Percentiles rank a stretch among this genome's conserved stretches.
phyloP scores from a whole-genome alignment of 1,140 invertebrate species.

The Zaprionus nigranus region DNA sequence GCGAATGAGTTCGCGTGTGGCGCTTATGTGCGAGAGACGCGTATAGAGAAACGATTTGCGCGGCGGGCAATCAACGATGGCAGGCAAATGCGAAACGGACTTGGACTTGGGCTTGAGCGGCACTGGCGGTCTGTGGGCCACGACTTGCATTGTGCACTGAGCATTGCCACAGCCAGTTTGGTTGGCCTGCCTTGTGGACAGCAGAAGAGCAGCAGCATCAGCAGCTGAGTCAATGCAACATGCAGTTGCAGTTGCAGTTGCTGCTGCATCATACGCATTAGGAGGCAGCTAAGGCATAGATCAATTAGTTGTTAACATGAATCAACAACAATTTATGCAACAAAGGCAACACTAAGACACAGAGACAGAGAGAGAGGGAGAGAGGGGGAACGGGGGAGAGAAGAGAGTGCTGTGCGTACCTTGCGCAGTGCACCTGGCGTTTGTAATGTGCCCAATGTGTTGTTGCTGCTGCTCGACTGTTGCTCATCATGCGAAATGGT shows the following conservation, averaged over 20 bases:
- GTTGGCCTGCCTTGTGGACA: too few relatives aligned
- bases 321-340: not conserved
- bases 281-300: not conserved
- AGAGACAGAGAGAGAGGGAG: not conserved
- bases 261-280: not conserved
- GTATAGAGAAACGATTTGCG: not conserved
- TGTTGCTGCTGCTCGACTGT: constrained; percentile 32
- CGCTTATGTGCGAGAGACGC: not conserved
- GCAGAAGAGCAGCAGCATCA: too few relatives aligned
- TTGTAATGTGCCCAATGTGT: constrained; percentile 54
- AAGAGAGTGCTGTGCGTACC: too few relatives aligned
- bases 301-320: not conserved
- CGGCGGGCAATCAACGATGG: not conserved
- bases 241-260: not conserved
- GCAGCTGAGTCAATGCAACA: too few relatives aligned
- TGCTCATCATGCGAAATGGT: constrained; percentile 81
- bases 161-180: not conserved
- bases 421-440: constrained; percentile 80
- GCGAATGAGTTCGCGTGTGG: not conserved
- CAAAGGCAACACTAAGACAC: not conserved
- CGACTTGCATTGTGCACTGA: constrained; percentile 4
- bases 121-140: not conserved
- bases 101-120: too few relatives aligned
- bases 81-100: not conserved
- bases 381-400: too few relatives aligned